These are phyloP conservation scores for Andrena cerasifolii DNA, from an alignment of 1,140 invertebrate species.

Conservation along the genomic window DNA sequence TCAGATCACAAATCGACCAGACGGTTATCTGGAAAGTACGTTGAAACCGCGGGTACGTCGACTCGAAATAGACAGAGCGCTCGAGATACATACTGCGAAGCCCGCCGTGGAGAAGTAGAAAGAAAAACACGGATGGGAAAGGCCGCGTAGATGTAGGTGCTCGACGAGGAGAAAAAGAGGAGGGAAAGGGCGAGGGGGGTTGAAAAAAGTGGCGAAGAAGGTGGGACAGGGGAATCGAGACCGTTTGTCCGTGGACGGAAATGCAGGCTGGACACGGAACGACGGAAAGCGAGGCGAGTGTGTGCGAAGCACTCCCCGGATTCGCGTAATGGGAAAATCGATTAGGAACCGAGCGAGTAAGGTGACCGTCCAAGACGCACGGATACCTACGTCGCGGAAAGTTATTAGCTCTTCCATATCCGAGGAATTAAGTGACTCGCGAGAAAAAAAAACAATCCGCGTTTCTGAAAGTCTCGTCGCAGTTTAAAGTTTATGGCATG, in stretches of 20 bases:
- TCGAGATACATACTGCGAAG: background rate
- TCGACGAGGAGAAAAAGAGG: constrained; percentile 9
- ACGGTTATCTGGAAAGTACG: background rate
- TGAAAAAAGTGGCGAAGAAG: constrained; percentile 4
- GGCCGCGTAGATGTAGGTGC: constrained; percentile 13
- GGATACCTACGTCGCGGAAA: constrained; percentile 34
- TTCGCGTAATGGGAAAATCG: constrained; percentile 75
- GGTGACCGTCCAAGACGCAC: constrained; percentile 59
- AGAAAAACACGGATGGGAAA: constrained; percentile 32
- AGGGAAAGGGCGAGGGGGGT: constrained; percentile 8
- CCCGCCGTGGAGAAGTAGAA: constrained; percentile 6
- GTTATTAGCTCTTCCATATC: constrained; percentile 20
- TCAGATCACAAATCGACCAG: background rate
- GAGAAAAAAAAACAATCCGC: background rate
- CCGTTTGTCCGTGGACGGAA: constrained; percentile 67
- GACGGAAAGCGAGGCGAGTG: constrained; percentile 62
- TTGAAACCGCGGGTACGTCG: constrained; percentile 35
- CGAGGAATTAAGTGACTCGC: constrained; percentile 21
- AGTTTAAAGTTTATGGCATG: background rate
- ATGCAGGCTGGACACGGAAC: constrained; percentile 68
- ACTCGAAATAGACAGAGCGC: constrained; percentile 15
- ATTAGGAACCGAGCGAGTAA: constrained; percentile 66
- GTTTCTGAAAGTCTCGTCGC: too few species aligned
- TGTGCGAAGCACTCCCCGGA: constrained; percentile 65
- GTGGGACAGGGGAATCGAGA: constrained; percentile 54